Conservation (phyloP, 2,797 vertebrate genomes). For the Meriones psammophilus region DNA sequence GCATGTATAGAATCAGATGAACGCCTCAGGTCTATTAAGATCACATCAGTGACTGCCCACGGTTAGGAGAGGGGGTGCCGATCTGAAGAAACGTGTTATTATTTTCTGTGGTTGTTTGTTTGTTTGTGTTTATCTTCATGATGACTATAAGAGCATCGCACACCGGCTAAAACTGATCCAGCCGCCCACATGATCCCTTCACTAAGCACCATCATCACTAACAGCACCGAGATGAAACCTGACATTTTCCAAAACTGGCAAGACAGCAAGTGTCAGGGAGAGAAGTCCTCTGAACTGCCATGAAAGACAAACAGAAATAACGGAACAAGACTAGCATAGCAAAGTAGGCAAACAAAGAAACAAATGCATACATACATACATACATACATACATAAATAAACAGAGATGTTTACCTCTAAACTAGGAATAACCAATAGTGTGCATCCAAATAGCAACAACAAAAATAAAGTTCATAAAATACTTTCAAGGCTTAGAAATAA, state of each 20-base stretch:
- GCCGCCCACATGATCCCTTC: background rate
- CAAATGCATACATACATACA: background rate
- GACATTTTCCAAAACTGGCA: background rate
- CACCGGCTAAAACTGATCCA: background rate
- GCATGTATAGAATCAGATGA: background rate
- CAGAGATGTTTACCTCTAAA: background rate
- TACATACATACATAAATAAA: background rate
- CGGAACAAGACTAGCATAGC: background rate
- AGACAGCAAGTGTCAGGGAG: background rate
- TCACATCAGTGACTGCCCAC: background rate
- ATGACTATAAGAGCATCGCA: background rate
- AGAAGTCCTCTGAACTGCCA: background rate
- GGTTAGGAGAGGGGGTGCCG: background rate
- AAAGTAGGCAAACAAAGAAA: background rate
- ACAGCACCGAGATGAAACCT: background rate
- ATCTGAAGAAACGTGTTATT: background rate
- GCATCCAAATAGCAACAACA: constrained; percentile 10
- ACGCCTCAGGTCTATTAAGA: constrained; percentile 22
- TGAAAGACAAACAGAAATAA: constrained; percentile 55
- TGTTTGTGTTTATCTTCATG: background rate
- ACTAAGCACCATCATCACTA: background rate
- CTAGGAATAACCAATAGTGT: constrained; percentile 14
- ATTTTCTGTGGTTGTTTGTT: background rate
- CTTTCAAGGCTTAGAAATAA: constrained; percentile 14
- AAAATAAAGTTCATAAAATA: constrained; percentile 28